Conservation (phyloP, 2,797 vertebrate species). For the Labeo calbasu region DNA sequence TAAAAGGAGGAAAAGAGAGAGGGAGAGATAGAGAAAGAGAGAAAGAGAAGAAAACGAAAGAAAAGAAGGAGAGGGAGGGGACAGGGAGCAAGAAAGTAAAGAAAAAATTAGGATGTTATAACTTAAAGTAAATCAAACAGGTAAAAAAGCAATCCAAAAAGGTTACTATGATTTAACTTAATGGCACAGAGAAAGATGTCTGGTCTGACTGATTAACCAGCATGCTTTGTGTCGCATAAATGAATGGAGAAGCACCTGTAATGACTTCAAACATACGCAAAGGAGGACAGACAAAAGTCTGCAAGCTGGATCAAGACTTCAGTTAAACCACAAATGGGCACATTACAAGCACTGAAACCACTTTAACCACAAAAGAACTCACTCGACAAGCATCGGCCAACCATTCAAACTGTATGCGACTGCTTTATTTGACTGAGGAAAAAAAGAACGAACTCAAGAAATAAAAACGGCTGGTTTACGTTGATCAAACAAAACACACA, state of each 20-base stretch:
- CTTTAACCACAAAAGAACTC: conserved; percentile 35
- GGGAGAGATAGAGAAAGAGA: conserved; percentile 80
- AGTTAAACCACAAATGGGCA: conserved; percentile 31
- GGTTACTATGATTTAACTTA: conserved; percentile 75
- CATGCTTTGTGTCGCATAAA: conserved; percentile 67
- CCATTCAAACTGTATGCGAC: conserved; percentile 6
- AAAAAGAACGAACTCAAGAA: conserved; percentile 21
- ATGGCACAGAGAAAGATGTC: conserved; percentile 73
- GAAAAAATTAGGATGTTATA: conserved; percentile 66
- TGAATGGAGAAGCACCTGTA: conserved; percentile 67
- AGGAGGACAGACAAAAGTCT: conserved; percentile 48
- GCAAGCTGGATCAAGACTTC: conserved; percentile 29
- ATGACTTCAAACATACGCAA: conserved; percentile 54
- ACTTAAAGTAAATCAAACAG: conserved; percentile 68
- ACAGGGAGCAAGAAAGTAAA: conserved; percentile 62
- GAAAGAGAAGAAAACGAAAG: conserved; percentile 67
- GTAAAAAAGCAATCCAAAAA: conserved; percentile 64
- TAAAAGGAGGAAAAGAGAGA: conserved; percentile 75
- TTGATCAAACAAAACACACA: conserved; percentile 30
- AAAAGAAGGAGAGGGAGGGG: conserved; percentile 55
- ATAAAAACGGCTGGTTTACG: conserved; percentile 37
- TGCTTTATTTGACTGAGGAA: conserved; percentile 13
- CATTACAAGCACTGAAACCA: conserved; percentile 23
- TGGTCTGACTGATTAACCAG: conserved; percentile 68
- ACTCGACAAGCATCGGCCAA: conserved; percentile 10